Evolutionary conservation across 1,140 invertebrate genomes (phyloP).

Genomic region (Solen grandis): DNA sequence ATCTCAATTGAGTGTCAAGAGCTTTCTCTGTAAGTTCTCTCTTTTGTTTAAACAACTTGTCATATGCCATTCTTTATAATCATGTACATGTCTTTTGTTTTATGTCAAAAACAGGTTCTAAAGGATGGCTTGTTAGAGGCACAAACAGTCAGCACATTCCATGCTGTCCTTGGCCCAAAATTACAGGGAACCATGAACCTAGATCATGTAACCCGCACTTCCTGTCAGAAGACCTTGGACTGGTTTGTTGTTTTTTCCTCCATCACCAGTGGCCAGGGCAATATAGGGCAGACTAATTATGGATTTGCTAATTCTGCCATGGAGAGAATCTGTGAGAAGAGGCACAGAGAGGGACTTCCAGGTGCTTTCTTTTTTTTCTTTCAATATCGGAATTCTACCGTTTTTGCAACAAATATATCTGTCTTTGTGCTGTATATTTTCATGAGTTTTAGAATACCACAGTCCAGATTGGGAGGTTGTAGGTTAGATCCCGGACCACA

Average conservation of each 20-base stretch:
- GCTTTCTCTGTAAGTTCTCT: no score
- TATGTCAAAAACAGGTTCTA: conserved; percentile 83
- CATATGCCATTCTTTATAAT: no score
- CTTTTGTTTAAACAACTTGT: no score
- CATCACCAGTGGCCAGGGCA: conserved; percentile 95
- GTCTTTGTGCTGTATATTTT: no score
- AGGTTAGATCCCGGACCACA: no score
- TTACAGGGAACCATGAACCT: conserved; percentile 87
- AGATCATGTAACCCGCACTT: conserved; percentile 87
- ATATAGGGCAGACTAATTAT: conserved; percentile 96
- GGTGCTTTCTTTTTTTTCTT: no score
- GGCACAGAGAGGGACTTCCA: conserved; percentile 88
- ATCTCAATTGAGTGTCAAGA: no score
- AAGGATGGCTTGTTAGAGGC: conserved; percentile 94
- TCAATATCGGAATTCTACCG: no score
- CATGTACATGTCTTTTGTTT: no score
- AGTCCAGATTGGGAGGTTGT: no score
- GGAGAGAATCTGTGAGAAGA: conserved; percentile 94
- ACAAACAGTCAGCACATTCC: conserved; percentile 90
- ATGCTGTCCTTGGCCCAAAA: conserved; percentile 84
- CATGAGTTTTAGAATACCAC: no score
- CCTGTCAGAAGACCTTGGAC: conserved; percentile 86
- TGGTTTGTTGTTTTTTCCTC: conserved; percentile 96
- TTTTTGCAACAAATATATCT: no score
- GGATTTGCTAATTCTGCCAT: conserved; percentile 97